Conservation (phyloP, 2,113 vertebrate genomes). For the Agelaius tricolor region DNA sequence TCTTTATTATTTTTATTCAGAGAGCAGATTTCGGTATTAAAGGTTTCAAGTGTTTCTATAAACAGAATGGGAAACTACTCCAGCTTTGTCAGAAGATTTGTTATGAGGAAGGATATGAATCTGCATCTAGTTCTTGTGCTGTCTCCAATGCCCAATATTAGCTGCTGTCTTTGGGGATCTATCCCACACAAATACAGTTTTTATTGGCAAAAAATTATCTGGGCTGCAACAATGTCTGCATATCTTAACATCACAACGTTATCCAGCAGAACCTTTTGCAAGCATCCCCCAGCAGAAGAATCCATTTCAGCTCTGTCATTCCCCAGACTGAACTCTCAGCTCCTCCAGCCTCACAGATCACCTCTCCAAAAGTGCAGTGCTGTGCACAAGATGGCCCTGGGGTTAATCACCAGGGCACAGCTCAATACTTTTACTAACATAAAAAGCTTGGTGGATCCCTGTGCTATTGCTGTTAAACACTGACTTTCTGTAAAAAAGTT, state of each 20-base stretch:
- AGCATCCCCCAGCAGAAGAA: background rate
- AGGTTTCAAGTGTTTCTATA: background rate
- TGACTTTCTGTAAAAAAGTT: background rate
- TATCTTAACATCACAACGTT: background rate
- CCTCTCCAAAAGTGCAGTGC: background rate
- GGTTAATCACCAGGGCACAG: background rate
- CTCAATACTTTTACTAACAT: background rate
- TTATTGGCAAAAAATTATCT: background rate
- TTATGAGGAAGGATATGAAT: background rate
- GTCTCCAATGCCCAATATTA: background rate
- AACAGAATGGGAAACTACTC: background rate
- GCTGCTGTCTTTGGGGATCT: background rate
- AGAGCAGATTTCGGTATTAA: background rate
- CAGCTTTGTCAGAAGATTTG: background rate
- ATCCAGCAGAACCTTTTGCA: background rate
- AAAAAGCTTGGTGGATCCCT: background rate
- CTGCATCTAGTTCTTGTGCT: background rate
- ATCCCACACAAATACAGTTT: background rate
- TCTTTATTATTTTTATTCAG: background rate
- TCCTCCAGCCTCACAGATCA: rapidly evolving
- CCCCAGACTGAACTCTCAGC: background rate
- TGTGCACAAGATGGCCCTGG: rapidly evolving
- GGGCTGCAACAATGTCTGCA: background rate
- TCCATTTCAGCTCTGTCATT: background rate
- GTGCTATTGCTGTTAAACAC: background rate